phyloP scores from a whole-genome alignment of 2,888 invertebrate genomes.

The Dolichomitus sp. region DNA sequence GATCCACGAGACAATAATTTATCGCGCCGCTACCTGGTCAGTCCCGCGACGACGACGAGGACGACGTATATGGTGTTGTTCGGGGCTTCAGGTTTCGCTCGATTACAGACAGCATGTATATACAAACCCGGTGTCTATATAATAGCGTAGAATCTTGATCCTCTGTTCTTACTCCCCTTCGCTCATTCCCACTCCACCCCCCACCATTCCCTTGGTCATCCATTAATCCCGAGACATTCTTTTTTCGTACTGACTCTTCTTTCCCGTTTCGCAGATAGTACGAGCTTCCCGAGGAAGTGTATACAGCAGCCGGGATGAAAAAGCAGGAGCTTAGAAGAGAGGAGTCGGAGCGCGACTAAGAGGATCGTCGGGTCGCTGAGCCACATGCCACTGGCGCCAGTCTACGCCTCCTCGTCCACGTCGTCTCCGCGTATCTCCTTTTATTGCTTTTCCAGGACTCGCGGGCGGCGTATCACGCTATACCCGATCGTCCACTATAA shows the following conservation, averaged over 20 bases:
- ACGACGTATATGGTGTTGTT: slow-evolving; percentile 67
- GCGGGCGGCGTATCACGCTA: slow-evolving; percentile 41
- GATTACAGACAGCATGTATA: slow-evolving; percentile 61
- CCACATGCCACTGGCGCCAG: slow-evolving; percentile 81
- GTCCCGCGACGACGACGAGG: slow-evolving; percentile 39
- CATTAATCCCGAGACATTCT: slow-evolving; percentile 60
- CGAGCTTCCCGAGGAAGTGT: not conserved
- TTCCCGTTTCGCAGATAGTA: slow-evolving; percentile 13
- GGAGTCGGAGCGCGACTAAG: slow-evolving; percentile 25
- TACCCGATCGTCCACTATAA: not conserved
- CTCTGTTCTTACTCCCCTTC: slow-evolving; percentile 38
- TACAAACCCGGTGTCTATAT: not conserved
- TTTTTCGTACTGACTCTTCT: slow-evolving; percentile 43
- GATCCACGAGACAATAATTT: slow-evolving; percentile 69
- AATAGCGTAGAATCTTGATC: slow-evolving; percentile 18
- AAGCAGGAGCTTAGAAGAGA: slow-evolving; percentile 13
- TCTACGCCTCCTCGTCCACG: slow-evolving; percentile 66
- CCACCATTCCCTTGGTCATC: slow-evolving; percentile 7
- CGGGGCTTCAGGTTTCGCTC: slow-evolving; percentile 67
- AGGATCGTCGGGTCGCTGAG: slow-evolving; percentile 61
- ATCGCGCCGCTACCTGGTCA: slow-evolving; percentile 51
- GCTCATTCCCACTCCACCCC: slow-evolving; percentile 48
- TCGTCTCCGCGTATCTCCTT: slow-evolving; percentile 57
- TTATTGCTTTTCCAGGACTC: slow-evolving; percentile 70
- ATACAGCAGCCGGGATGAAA: not conserved